phyloP scores from a whole-genome alignment of 2,113 vertebrate genomes.

The Crotalus horridus region DNA sequence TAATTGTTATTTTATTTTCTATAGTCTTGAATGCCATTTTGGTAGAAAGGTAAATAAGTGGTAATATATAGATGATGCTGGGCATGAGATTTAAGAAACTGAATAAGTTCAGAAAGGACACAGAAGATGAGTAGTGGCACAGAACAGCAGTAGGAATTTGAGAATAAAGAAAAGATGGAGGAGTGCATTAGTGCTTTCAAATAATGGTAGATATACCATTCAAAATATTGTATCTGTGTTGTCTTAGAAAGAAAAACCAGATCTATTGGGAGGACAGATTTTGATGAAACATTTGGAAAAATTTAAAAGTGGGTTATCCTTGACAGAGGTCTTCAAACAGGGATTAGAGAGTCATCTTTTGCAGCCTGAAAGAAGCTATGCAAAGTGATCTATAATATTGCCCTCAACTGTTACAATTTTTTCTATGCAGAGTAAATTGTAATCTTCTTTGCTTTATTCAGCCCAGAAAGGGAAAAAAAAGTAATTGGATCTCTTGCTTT shows the following conservation, averaged over 20 bases:
- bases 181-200: neutral
- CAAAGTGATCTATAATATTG: neutral
- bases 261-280: neutral
- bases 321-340: neutral
- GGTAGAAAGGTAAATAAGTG: neutral
- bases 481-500: neutral
- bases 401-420: neutral
- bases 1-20: neutral
- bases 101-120: neutral
- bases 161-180: neutral
- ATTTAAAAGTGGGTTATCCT: too few species aligned
- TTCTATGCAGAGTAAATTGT: neutral
- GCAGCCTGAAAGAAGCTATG: neutral
- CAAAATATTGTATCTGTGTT: neutral
- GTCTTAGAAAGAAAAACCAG: neutral
- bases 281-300: neutral
- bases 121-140: neutral
- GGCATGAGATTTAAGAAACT: neutral
- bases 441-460: neutral
- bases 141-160: neutral
- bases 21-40: neutral
- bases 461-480: neutral
- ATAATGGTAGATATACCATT: neutral
- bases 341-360: neutral
- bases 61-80: neutral